phyloP scores from a whole-genome alignment of 2,113 vertebrate genomes.

The Pluvialis apricaria region DNA sequence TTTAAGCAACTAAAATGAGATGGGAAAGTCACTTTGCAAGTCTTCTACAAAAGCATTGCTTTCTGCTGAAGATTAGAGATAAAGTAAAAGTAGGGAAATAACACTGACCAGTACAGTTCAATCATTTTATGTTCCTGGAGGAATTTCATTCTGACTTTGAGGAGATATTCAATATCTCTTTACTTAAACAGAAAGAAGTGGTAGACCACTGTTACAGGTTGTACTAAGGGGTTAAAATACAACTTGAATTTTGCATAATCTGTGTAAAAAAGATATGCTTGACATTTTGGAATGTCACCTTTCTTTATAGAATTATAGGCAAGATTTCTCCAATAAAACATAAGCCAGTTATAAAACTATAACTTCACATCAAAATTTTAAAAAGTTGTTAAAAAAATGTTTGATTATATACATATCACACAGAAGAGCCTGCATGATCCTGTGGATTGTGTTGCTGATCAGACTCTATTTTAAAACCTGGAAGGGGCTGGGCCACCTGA shows the following conservation, averaged over 20 bases:
- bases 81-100: constrained; percentile 67
- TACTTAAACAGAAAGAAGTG: constrained; percentile 80
- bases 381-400: constrained; percentile 83
- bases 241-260: constrained; percentile 85
- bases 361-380: constrained; percentile 87
- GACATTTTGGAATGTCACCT: constrained; percentile 86
- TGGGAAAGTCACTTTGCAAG: constrained; percentile 67
- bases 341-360: constrained; percentile 88
- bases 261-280: constrained; percentile 86
- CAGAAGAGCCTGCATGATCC: constrained; percentile 72
- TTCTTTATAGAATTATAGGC: constrained; percentile 87
- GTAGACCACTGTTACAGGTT: constrained; percentile 82
- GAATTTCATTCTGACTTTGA: constrained; percentile 72
- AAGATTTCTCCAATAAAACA: constrained; percentile 86
- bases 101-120: constrained; percentile 69
- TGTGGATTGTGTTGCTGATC: constrained; percentile 73
- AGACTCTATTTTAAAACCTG: constrained; percentile 75
- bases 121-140: constrained; percentile 64
- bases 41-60: constrained; percentile 67
- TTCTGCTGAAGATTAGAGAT: constrained; percentile 54
- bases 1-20: constrained; percentile 49
- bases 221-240: constrained; percentile 84
- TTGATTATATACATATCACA: constrained; percentile 81
- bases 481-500: constrained; percentile 67
- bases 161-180: constrained; percentile 74